Conservation (phyloP, 2,797 vertebrate species). For the Crossoptilon crossoptilon region DNA sequence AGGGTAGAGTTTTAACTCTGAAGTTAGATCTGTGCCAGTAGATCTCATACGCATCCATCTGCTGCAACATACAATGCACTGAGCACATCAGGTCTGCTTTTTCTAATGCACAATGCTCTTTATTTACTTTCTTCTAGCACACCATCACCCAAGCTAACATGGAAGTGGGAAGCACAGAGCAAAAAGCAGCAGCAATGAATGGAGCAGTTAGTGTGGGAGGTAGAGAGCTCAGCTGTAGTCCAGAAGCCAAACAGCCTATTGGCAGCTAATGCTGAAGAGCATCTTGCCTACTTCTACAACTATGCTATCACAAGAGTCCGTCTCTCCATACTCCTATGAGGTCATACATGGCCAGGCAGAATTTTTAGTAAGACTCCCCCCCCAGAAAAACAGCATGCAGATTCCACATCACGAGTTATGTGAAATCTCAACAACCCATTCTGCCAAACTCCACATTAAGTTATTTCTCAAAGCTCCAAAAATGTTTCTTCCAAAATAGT, state of each 20-base stretch:
- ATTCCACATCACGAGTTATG: not conserved
- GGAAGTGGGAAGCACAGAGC: not conserved
- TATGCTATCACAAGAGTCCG: not conserved
- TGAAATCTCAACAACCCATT: not conserved
- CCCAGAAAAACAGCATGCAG: not conserved
- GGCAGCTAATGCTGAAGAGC: not conserved
- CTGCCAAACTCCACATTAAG: not conserved
- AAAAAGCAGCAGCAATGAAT: not conserved
- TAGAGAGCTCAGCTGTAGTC: not conserved
- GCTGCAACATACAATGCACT: rapidly evolving
- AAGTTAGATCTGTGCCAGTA: not conserved
- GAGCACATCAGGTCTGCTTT: not conserved
- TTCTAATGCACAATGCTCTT: not conserved
- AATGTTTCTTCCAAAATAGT: not conserved
- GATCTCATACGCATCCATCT: not conserved
- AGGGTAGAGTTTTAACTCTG: not conserved
- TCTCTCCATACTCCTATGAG: not conserved
- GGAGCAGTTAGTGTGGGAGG: not conserved
- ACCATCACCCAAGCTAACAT: not conserved
- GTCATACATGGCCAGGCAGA: not conserved
- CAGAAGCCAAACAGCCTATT: not conserved
- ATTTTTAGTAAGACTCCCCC: not conserved
- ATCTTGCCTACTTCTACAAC: not conserved
- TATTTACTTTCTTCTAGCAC: not conserved
- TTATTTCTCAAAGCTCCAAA: not conserved